phyloP scores from a whole-genome alignment of 2,113 vertebrate species.

The Chloropsis cyanopogon region DNA sequence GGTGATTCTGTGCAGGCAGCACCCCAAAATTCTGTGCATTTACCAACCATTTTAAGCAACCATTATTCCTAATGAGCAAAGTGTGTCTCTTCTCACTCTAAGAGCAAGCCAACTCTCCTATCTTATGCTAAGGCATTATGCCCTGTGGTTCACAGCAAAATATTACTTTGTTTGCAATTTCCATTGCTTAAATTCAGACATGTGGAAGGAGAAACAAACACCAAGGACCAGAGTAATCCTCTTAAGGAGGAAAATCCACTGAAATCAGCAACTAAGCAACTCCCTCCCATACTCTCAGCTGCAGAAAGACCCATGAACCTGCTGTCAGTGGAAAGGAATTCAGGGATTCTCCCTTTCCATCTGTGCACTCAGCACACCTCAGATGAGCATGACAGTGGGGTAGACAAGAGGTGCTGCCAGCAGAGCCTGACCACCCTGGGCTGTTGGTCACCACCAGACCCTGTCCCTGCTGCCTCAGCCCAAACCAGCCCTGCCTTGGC shows the following conservation, averaged over 20 bases:
- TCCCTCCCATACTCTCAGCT: not conserved
- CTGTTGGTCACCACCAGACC: rapidly evolving
- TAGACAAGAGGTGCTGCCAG: not conserved
- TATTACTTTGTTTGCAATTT: not conserved
- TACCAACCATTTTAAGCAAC: not conserved
- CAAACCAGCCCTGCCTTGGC: not conserved
- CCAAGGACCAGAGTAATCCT: not conserved
- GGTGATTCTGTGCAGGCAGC: not conserved
- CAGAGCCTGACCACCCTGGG: rapidly evolving
- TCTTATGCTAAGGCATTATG: not conserved
- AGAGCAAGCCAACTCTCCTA: not conserved
- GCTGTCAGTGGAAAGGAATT: not conserved
- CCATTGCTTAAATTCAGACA: not conserved
- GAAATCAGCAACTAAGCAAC: not conserved
- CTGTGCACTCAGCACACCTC: not conserved
- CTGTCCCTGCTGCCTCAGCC: not conserved
- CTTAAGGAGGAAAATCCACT: not conserved
- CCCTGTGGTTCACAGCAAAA: not conserved
- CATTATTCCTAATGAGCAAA: not conserved
- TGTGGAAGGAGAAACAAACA: not conserved
- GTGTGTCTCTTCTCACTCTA: not conserved
- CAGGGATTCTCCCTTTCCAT: no score
- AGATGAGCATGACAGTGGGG: not conserved
- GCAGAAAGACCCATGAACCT: not conserved
- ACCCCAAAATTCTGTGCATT: not conserved